phyloP scores from a whole-genome alignment of 37 sponge, comb jelly and placozoan species.

The Eunapius fragilis region DNA sequence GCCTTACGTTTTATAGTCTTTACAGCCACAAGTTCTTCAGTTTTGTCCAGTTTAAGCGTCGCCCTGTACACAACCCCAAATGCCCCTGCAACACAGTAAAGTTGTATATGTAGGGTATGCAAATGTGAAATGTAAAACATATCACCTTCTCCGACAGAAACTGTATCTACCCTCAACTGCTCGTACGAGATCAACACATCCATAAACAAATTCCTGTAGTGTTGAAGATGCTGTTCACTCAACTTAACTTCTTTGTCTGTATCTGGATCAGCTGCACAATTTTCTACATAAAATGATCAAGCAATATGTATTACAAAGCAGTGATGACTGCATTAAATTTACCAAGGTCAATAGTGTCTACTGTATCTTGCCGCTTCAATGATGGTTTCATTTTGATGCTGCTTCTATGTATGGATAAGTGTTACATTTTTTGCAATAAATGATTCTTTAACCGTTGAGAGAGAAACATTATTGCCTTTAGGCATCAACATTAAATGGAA shows the following conservation, averaged over 20 bases:
- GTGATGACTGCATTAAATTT: not conserved
- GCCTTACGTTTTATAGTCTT: conserved; percentile 31
- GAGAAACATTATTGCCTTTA: too few species aligned
- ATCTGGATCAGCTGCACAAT: not conserved
- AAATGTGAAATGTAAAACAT: conserved; percentile 35
- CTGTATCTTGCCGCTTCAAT: not conserved
- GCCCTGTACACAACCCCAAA: conserved; percentile 28
- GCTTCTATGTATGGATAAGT: not conserved
- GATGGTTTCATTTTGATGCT: not conserved
- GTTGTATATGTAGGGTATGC: conserved; percentile 15
- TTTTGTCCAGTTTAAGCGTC: not conserved
- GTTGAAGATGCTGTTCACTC: not conserved
- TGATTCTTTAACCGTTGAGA: too few species aligned
- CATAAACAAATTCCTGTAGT: not conserved
- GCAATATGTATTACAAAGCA: too few species aligned
- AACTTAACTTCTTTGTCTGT: not conserved
- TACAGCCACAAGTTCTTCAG: conserved; percentile 10
- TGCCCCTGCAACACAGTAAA: conserved; percentile 12
- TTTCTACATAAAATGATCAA: not conserved
- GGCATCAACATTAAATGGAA: too few species aligned
- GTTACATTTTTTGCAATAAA: too few species aligned
- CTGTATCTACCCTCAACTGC: not conserved
- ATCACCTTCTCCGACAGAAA: not conserved
- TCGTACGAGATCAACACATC: not conserved
- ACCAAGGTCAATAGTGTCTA: not conserved